Percentiles rank a stretch among this genome's conserved stretches.
phyloP scores from a whole-genome alignment of 1,140 invertebrate genomes.

The Leptinotarsa undecemlineata region DNA sequence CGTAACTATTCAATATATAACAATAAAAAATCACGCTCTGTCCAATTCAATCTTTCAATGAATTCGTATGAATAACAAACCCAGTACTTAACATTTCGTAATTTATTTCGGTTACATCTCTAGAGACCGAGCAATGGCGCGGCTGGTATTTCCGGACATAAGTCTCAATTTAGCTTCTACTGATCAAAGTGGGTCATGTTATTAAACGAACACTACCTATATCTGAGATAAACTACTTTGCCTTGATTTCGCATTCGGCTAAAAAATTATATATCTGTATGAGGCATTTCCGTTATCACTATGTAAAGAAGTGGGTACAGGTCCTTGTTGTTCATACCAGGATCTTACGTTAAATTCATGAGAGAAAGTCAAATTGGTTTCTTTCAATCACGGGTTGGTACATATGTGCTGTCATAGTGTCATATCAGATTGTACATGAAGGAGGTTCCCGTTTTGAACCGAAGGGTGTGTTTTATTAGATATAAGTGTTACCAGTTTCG shows the following conservation, averaged over 20 bases:
- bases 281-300: constrained; percentile 17
- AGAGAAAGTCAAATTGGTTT: not conserved
- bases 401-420: no score
- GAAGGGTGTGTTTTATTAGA: no score
- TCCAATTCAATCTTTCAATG: no score
- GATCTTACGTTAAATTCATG: not conserved
- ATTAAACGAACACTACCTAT: constrained; percentile 13
- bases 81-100: not conserved
- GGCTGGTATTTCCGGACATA: constrained; percentile 22
- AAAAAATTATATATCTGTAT: constrained; percentile 11
- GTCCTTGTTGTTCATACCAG: not conserved
- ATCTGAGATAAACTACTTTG: constrained; percentile 10
- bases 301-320: constrained; percentile 1
- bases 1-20: no score
- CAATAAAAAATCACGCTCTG: no score
- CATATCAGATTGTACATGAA: no score
- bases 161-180: constrained; percentile 9
- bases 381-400: no score
- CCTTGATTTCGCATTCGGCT: constrained; percentile 12
- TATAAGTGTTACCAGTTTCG: no score
- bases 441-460: no score
- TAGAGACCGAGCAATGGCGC: not conserved
- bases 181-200: constrained; percentile 17
- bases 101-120: constrained; percentile 14
- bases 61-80: no score